Evolutionary conservation across 2,797 vertebrate species (phyloP).

Genomic region (Synaphobranchus kaupii): DNA sequence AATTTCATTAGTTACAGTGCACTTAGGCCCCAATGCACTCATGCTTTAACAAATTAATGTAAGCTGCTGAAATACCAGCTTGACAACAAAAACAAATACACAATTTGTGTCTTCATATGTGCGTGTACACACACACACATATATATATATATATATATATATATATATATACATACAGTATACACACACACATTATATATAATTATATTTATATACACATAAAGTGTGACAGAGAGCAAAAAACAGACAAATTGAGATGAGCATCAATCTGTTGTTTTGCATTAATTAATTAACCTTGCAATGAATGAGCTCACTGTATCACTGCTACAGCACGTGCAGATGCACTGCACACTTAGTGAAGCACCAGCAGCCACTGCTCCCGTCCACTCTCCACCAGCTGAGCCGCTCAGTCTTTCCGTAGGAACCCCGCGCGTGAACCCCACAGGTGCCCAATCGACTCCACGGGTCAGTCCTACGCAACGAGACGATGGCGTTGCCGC

Average conservation of each 20-base stretch:
- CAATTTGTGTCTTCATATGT: not conserved
- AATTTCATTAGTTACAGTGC: constrained; percentile 3
- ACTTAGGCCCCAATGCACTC: not conserved
- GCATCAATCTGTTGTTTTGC: not conserved
- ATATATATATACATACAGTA: too few relatives aligned
- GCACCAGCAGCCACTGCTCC: too few relatives aligned
- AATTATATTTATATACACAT: too few relatives aligned
- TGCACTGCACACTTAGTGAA: not conserved
- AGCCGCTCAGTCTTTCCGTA: not conserved
- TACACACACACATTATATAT: too few relatives aligned
- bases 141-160: too few relatives aligned
- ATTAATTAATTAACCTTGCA: not conserved
- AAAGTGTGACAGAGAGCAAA: too few relatives aligned
- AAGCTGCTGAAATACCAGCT: not conserved
- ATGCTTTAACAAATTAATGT: not conserved
- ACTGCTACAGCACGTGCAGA: not conserved
- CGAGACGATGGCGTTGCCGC: too few relatives aligned
- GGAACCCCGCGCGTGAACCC: too few relatives aligned
- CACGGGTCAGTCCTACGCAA: too few relatives aligned
- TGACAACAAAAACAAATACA: not conserved
- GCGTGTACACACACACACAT: too few relatives aligned
- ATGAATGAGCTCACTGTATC: not conserved
- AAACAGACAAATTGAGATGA: too few relatives aligned
- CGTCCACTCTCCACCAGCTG: not conserved
- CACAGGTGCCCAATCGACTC: not conserved